Conservation (phyloP, 2,888 invertebrate genomes). For the Trichogramma evanescens region DNA sequence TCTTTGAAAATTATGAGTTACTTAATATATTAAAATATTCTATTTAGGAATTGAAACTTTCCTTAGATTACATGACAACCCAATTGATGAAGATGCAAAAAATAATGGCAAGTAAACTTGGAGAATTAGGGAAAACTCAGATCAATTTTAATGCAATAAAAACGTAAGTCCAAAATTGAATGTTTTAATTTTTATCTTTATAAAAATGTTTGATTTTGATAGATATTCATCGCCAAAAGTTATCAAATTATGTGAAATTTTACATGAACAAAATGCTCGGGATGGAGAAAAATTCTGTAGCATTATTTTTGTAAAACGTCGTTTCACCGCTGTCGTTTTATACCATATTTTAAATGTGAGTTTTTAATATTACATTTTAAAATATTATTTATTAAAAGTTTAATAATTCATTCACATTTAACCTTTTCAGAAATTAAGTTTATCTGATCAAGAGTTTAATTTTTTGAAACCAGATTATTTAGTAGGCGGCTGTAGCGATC, state of each 20-base stretch:
- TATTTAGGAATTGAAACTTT: constrained; percentile 25
- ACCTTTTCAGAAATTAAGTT: constrained; percentile 30
- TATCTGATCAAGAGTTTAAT: constrained; percentile 48
- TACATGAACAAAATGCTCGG: constrained; percentile 48
- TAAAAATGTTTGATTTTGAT: constrained; percentile 4
- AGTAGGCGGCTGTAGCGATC: constrained; percentile 60
- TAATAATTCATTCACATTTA: neutral
- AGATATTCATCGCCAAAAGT: constrained; percentile 60
- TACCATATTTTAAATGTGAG: constrained; percentile 58
- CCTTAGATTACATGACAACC: constrained; percentile 43
- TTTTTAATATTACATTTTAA: neutral
- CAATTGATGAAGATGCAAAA: constrained; percentile 49
- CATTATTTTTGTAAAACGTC: constrained; percentile 65
- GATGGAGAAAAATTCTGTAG: constrained; percentile 54
- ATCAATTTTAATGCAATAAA: neutral
- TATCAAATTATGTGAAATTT: constrained; percentile 53
- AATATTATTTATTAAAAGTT: neutral
- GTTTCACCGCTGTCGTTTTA: constrained; percentile 70
- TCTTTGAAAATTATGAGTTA: neutral
- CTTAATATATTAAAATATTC: neutral
- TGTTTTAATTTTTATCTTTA: constrained; percentile 1
- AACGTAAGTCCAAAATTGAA: neutral
- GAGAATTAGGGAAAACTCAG: constrained; percentile 50
- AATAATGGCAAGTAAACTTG: constrained; percentile 48
- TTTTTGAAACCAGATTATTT: constrained; percentile 66